These are phyloP conservation scores for Syrrhaptes paradoxus DNA, from an alignment of 2,113 vertebrate genomes.

Conservation along the genomic window DNA sequence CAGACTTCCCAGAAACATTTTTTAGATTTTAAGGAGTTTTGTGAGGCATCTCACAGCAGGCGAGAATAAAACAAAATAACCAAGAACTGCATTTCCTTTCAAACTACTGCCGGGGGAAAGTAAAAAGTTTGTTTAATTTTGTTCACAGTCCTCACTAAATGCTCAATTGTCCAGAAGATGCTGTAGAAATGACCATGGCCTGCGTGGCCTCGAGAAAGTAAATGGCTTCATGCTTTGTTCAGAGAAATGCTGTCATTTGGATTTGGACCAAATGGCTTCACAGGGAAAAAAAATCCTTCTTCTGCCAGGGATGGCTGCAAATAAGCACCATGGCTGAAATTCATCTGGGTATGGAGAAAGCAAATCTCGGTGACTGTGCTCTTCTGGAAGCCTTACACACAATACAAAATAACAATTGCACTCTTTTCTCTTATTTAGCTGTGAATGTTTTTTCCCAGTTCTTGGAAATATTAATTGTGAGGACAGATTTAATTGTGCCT, in stretches of 20 bases:
- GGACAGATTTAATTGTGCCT: not conserved
- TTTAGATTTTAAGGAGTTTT: not conserved
- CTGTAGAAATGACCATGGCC: not conserved
- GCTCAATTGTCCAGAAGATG: not conserved
- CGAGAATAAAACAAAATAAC: not conserved
- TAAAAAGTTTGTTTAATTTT: not conserved
- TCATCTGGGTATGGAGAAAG: not conserved
- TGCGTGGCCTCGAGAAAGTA: not conserved
- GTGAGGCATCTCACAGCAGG: not conserved
- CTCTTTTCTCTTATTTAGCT: not conserved
- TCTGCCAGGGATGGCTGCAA: slow-evolving; percentile 14
- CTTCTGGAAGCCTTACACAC: not conserved
- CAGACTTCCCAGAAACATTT: not conserved
- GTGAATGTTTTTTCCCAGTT: not conserved
- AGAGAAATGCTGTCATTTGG: not conserved
- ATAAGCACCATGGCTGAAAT: not conserved
- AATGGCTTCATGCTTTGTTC: not conserved
- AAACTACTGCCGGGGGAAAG: not conserved
- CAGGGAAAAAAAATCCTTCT: not conserved
- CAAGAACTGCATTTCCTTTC: not conserved
- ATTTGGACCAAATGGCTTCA: slow-evolving; percentile 9
- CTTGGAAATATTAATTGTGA: not conserved
- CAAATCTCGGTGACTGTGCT: not conserved
- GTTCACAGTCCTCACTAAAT: not conserved
- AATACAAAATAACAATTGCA: not conserved